phyloP scores from a whole-genome alignment of 1,140 invertebrate species.

The Drosophila sturtevanti region DNA sequence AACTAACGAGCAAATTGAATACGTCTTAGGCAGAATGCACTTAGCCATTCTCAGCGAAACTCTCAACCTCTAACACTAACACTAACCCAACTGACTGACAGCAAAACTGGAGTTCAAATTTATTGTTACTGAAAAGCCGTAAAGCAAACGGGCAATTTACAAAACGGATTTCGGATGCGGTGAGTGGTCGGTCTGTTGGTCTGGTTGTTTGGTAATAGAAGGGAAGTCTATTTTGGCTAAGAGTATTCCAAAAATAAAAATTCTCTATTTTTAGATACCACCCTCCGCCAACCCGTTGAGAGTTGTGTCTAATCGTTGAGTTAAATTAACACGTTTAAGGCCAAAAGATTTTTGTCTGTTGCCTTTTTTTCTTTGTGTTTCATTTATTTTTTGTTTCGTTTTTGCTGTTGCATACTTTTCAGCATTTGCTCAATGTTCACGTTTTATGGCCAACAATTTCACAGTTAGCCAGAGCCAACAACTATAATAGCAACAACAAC shows the following conservation, averaged over 20 bases:
- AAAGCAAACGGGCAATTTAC: slow-evolving; percentile 71
- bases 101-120: slow-evolving; percentile 60
- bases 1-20: slow-evolving; percentile 67
- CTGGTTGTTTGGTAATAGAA: neutral
- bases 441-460: slow-evolving; percentile 78
- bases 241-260: neutral
- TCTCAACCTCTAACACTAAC: neutral
- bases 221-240: slow-evolving; percentile 1
- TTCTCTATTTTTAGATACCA: neutral
- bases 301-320: slow-evolving; percentile 65
- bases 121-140: slow-evolving; percentile 50
- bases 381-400: too few relatives aligned
- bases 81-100: slow-evolving; percentile 40
- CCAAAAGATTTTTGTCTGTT: slow-evolving; percentile 62
- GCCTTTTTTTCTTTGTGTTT: neutral
- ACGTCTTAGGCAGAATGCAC: slow-evolving; percentile 64
- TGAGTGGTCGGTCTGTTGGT: slow-evolving; percentile 1
- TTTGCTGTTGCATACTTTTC: slow-evolving; percentile 46
- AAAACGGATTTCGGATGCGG: slow-evolving; percentile 34
- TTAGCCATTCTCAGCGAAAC: slow-evolving; percentile 44
- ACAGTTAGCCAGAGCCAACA: slow-evolving; percentile 67
- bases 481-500: neutral
- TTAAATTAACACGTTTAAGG: slow-evolving; percentile 80
- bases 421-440: slow-evolving; percentile 58
- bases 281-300: too few relatives aligned